Base-by-base conservation (phyloP, 2,888 invertebrate species). In the Himalopsyche anomala region DNA sequence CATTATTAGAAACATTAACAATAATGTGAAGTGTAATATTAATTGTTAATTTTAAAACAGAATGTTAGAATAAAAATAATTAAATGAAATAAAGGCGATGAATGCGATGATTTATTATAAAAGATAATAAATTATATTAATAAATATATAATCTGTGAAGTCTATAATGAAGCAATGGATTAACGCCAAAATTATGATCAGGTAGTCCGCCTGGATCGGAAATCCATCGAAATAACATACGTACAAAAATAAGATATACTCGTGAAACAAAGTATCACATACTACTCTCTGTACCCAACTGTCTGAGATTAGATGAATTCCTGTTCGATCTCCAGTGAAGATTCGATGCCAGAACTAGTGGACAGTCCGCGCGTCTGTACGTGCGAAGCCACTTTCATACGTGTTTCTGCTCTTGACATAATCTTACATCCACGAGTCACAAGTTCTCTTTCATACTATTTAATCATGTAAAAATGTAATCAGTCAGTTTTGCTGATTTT, bases 221-320 rank as follows among this genome's bases (percentile, higher is more conserved):
- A 74, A 74, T 74, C 74, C 12, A 74, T 36, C n/a, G 74, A 74
- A 28, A 74, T 38, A 74, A 74, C 74, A 38, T 74, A 38, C 74
- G 38, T 74, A 36, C 36, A 12, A 15, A 28, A 74, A 74, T 74
- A 74, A 62, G 74, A 74, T 74, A 38, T 74, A 74, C 74, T 74
- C 38, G 12, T 38, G 28, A 74, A 15, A 69, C 9, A 69, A 74
- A 36, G 36, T 74, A 74, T 74, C 74, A 12, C 38, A 74, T 38
- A 38, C 74, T 38, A 38, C 74, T 74, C 4, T 74, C 15, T 74
- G 28, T 62, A 62, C 19, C 4, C 74, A 15, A 28, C 38, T 36
- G 38, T 74, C 74, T 74, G 74, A 74, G 74, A 74, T 74, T 74
- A 74, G 74, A 74, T 74, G 74, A 74, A 74, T 74, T 74, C 74